Conservation (phyloP, 2,113 vertebrate genomes). For the Marmota monax region DNA sequence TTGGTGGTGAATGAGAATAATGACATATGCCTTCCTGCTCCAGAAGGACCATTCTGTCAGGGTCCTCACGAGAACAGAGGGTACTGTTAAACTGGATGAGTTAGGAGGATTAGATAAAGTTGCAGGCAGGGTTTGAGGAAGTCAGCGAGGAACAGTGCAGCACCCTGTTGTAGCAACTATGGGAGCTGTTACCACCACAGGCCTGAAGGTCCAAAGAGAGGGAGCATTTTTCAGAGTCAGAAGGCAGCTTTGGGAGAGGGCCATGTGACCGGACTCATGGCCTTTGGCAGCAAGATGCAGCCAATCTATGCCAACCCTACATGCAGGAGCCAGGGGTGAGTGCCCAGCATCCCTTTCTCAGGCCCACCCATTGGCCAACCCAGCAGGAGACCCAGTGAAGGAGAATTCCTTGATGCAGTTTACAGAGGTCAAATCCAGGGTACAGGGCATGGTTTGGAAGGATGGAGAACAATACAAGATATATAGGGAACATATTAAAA, state of each 20-base stretch:
- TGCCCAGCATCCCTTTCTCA: background rate
- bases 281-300: background rate
- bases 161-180: background rate
- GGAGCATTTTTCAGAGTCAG: background rate
- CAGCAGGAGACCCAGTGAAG: background rate
- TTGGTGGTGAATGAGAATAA: background rate
- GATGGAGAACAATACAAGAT: background rate
- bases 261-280: background rate
- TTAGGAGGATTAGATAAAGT: background rate
- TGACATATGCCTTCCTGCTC: accelerated
- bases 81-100: background rate
- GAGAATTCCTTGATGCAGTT: background rate
- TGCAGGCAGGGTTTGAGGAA: background rate
- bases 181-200: background rate
- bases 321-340: background rate
- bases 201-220: background rate
- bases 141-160: background rate
- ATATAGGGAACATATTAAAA: background rate
- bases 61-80: background rate
- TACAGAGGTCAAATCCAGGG: no score
- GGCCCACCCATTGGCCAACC: background rate
- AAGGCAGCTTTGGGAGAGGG: background rate
- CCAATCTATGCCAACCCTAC: background rate
- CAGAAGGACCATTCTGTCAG: background rate
- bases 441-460: accelerated